phyloP scores from a whole-genome alignment of 2,113 vertebrate genomes.

The Acanthisitta chloris region DNA sequence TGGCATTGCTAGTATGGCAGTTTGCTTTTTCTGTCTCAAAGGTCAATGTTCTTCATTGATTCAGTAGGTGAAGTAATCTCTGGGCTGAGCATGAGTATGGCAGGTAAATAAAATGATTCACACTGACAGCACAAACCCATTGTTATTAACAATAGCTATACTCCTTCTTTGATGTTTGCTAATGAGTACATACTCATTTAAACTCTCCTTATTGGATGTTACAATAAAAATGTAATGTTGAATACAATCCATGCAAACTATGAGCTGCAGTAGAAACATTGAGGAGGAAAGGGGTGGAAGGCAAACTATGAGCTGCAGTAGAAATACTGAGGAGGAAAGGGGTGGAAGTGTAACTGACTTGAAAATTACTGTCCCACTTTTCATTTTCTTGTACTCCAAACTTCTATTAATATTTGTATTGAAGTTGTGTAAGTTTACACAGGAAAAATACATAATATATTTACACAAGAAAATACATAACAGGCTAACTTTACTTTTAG shows the following conservation, averaged over 20 bases:
- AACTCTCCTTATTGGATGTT: neutral
- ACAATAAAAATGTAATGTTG: neutral
- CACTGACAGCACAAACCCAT: neutral
- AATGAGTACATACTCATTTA: neutral
- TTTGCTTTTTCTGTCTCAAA: neutral
- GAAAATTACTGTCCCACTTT: neutral
- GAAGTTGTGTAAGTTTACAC: neutral
- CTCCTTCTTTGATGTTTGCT: neutral
- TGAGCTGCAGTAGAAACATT: neutral
- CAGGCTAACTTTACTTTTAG: neutral
- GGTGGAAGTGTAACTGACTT: neutral
- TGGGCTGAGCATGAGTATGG: neutral
- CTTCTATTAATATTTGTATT: neutral
- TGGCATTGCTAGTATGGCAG: neutral
- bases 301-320: neutral
- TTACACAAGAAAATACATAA: neutral
- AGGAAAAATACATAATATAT: too few species aligned
- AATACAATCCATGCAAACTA: neutral
- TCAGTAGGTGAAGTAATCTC: neutral
- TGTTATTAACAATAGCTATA: neutral
- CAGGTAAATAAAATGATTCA: conserved; percentile 1
- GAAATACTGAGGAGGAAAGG: neutral
- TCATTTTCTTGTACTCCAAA: neutral
- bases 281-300: neutral
- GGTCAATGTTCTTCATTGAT: neutral